Base-by-base conservation (phyloP, 2,888 invertebrate genomes). In the Synanthedon tipuliformis region DNA sequence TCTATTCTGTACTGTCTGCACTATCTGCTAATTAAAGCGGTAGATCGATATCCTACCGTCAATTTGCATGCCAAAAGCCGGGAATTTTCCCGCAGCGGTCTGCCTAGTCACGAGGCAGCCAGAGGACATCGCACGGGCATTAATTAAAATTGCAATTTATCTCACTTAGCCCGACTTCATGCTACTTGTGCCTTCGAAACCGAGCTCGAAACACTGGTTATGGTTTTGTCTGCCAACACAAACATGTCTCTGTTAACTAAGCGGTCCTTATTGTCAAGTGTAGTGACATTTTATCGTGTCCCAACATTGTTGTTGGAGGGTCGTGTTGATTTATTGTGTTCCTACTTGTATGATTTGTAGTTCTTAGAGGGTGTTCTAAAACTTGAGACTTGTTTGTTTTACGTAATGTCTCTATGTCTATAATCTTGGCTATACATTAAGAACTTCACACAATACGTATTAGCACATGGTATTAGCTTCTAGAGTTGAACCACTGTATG, bases 91-190 rank as follows among this genome's bases (percentile, higher is more conserved):
- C 61, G 53, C 55, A 49, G 55, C 50, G 52, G 54, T 56, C 61
- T 60, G 59, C 55, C 52, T 63, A 53, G 55, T 60, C 64, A 54
- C 34, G 60, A 66, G 58, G 55, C 61, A 61, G 57, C 34, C 10
- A 34, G 34, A 34, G 34, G 34, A 61, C 58, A 59, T 60, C 61
- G 62, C 61, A 61, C 60, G 57, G 16, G 57, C 66, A 66, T 70
- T 74, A 69, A 75, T 75, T 75, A 73, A 74, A 73, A 69, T 60
- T 66, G 69, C 64, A 73, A 70, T 75, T 73, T 72, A 71, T 73
- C 71, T 74, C 71, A 71, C 66, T 73, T 72, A 71, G 58, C 61
- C 61, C 57, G 57, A 57, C 54, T 56, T 65, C 58, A 27, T 50
- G 57, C 57, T 56, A 55, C 60, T 59, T 59, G 59, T 52, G 34